phyloP scores from a whole-genome alignment of 2,797 vertebrate genomes.

The Macrochelys suwanniensis region DNA sequence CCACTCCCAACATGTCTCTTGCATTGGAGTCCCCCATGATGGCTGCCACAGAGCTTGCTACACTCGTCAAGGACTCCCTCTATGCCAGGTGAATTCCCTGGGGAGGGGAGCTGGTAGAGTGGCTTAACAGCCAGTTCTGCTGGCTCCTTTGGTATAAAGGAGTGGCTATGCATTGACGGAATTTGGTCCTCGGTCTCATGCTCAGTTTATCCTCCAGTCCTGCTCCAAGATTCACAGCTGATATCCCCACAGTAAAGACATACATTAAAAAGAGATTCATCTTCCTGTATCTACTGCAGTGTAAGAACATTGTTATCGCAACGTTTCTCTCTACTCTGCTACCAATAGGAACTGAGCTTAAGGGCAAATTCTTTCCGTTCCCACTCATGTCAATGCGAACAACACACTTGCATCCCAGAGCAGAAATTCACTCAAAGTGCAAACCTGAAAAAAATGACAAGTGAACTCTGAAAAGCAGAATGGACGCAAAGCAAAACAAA shows the following conservation, averaged over 20 bases:
- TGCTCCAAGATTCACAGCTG: neutral
- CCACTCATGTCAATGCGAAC: neutral
- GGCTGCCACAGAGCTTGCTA: neutral
- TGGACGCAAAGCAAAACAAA: neutral
- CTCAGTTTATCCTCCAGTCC: conserved; percentile 19
- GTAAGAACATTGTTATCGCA: conserved; percentile 1
- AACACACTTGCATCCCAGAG: neutral
- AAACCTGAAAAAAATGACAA: neutral
- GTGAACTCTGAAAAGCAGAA: neutral
- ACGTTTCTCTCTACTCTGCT: neutral
- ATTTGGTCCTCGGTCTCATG: neutral
- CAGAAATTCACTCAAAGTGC: neutral
- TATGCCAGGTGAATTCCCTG: neutral
- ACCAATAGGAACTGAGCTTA: accelerated
- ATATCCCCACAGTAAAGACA: neutral
- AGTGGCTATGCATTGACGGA: neutral
- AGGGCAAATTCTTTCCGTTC: conserved; percentile 10
- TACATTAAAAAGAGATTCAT: neutral
- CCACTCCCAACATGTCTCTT: neutral
- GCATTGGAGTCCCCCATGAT: neutral
- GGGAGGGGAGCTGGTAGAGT: neutral
- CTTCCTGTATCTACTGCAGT: neutral
- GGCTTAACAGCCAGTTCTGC: neutral
- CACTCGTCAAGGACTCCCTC: neutral
- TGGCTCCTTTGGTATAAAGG: neutral